Base-by-base conservation (phyloP, 2,888 invertebrate species). In the Tipula confusa region DNA sequence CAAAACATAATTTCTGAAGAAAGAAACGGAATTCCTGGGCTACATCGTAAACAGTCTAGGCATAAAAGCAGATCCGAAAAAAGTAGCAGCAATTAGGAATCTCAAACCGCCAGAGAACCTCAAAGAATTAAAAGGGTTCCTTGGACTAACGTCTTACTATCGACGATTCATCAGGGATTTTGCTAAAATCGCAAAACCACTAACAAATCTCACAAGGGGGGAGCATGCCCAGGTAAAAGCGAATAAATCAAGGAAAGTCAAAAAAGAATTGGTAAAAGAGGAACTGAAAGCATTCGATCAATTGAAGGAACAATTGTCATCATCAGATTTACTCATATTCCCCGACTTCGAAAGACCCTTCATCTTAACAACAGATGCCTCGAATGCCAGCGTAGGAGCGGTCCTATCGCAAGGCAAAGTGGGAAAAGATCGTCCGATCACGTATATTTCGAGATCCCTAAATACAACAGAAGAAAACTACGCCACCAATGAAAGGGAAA, bases 21-120 rank as follows among this genome's bases (percentile, higher is more conserved):
- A 36, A 4, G 83, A 83, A 28, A 83, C 83, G 4, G 83, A 83
- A 64, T 64, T 48, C 31, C 31, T 64, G 7, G 28, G 18, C 18
- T 64, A 64, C 18, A 11, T 24, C 15, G 15, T 24, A 28, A 83
- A 48, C 2, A 28, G 28, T 2, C 7, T 64, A 29, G 48, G 48
- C 13, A 48, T 83, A 5, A 64, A 64, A 3, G 29, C 64, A 18
- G 83, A 48, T 28, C 13, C 2, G 11, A 83, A 48, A 31, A 83
- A 48, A 24, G 18, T 29, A 9, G 6, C 13, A 13, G 64, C 43
- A 13, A 83, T 48, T 29, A n/a, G n/a, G 29, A 83, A 31, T 2
- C 48, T 83, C 13, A 83, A 83, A n/a, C 13, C 31, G 29, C 48
- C 83, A 15, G 83, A 83, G 3, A 83, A 36, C 36, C 11, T 36